These are phyloP conservation scores for Zaprionus capensis DNA, from an alignment of 1,140 invertebrate species.

Conservation along the genomic window DNA sequence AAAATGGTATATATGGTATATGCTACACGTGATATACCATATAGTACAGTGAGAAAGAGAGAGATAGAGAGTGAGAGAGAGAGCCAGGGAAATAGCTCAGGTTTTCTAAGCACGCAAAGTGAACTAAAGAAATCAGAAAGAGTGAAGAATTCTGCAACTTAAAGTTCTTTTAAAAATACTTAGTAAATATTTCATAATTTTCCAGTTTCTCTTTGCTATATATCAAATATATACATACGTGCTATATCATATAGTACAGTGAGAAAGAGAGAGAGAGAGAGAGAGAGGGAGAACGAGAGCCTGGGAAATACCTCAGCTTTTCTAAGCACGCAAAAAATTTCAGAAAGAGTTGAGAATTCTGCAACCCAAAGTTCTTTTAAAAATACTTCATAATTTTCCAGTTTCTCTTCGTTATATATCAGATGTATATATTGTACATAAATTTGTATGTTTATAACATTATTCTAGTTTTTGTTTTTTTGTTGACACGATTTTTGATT, in stretches of 20 bases:
- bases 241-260: background rate
- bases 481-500: constrained; percentile 4
- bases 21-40: background rate
- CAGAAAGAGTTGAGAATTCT: background rate
- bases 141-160: background rate
- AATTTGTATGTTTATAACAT: background rate
- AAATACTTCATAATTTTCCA: background rate
- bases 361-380: background rate
- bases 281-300: too few relatives aligned
- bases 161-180: too few relatives aligned
- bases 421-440: background rate
- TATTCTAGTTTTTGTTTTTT: background rate
- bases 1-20: background rate
- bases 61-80: too few relatives aligned
- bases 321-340: background rate
- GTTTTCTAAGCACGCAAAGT: background rate
- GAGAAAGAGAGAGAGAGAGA: too few relatives aligned
- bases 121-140: background rate
- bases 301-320: background rate
- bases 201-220: background rate
- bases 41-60: background rate
- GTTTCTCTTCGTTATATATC: background rate
- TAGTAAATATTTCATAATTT: background rate
- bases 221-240: background rate
- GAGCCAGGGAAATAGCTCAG: background rate